Base-by-base conservation (phyloP, 1,140 invertebrate genomes). In the Homarus americanus region DNA sequence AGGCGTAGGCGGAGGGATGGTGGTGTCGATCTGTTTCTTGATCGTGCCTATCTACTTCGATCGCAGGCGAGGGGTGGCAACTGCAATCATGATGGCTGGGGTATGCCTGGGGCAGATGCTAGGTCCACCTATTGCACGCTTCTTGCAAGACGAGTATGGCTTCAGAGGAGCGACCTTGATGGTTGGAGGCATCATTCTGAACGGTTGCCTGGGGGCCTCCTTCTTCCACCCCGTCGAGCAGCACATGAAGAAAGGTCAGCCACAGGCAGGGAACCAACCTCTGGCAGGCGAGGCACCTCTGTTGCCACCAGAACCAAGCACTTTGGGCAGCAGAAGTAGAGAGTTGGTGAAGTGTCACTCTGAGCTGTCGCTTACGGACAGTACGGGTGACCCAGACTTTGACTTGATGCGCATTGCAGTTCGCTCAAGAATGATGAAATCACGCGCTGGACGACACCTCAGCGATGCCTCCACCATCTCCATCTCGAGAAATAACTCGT, bases 41-140 rank as follows among this genome's bases (percentile, higher is more conserved):
- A 83, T 90, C 24, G 66, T 90, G n/a, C 87, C 80, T 24, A 41
- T 15, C 41, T 90, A 90, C 87, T 90, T 90, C 72, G 82, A 58
- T 12, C 40, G 80, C 41, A 63, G 63, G 53, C 80, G 80, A 28
- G 87, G 87, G 7, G 24, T 34, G 80, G 87, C 87, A 28, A 76
- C 40, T 40, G 80, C 41, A 41, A 73, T 90, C 44, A 84, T 78
- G 69, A 58, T 17, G 28, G 36, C 32, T 32, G 72, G 80, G 10
- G n/a, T 41, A 32, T 58, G 69, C 10, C 4, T 75, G 3, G 87
- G 87, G 24, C 79, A 75, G 44, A 90, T 90, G n/a, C 32, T 66
- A 1, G 80, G 69, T 1, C 80, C 87, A 72, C 87, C 87, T 0
- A 0, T 82, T 20, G 49, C 73, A 44, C 73, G 32, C 5, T 63